Conservation (phyloP, 2,888 invertebrate species). For the Busseola fusca region DNA sequence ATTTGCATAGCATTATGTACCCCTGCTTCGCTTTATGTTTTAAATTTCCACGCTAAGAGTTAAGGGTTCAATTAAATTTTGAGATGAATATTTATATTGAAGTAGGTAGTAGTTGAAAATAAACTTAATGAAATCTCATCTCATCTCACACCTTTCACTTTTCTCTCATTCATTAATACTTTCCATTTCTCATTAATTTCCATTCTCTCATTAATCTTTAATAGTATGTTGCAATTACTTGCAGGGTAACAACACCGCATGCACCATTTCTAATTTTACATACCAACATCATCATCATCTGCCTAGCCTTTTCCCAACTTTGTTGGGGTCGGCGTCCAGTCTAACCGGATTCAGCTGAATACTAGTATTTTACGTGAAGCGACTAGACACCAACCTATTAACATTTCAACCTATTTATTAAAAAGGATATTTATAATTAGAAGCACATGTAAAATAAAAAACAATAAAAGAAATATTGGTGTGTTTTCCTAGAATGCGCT, state of each 20-base stretch:
- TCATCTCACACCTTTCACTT: too few relatives aligned
- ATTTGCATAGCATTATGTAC: constrained; percentile 24
- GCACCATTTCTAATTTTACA: neutral
- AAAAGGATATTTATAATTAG: neutral
- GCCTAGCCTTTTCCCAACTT: too few relatives aligned
- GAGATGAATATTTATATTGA: neutral
- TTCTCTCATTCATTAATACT: neutral
- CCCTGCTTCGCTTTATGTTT: neutral
- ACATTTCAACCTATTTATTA: neutral
- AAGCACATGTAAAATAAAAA: neutral
- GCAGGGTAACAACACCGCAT: neutral
- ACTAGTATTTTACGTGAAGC: too few relatives aligned
- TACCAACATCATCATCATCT: too few relatives aligned
- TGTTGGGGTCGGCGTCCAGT: too few relatives aligned
- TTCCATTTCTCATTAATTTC: too few relatives aligned
- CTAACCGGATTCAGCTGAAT: too few relatives aligned
- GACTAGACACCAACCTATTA: too few relatives aligned
- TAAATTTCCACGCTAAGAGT: constrained; percentile 2
- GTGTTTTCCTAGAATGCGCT: neutral
- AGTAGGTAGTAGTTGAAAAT: too few relatives aligned
- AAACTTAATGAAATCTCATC: too few relatives aligned
- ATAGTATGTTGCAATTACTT: neutral
- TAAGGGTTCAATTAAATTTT: neutral
- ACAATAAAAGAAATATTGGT: neutral
- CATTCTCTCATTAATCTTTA: too few relatives aligned